Evolutionary conservation across 2,113 vertebrate genomes (phyloP).

Genomic region (Pteruthius melanotis): DNA sequence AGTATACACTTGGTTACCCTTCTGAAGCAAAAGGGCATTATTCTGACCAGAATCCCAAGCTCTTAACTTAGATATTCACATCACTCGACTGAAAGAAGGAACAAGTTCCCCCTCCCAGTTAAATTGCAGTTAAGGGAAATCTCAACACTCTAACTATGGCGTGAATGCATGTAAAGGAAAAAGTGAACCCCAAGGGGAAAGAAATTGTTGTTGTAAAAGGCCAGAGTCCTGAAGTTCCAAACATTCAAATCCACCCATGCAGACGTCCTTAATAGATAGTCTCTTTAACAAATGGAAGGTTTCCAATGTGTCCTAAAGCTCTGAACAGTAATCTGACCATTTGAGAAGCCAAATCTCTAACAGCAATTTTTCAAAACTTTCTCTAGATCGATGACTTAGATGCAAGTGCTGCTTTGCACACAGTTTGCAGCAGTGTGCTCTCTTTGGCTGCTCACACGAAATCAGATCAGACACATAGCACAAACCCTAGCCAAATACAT

Average conservation of each 20-base stretch:
- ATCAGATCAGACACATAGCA: neutral
- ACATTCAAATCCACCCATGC: neutral
- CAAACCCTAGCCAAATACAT: neutral
- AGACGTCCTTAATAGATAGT: neutral
- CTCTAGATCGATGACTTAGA: neutral
- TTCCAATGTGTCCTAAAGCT: neutral
- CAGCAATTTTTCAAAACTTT: neutral
- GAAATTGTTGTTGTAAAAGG: neutral
- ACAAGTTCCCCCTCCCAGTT: neutral
- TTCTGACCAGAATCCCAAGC: neutral
- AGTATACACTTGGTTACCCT: neutral
- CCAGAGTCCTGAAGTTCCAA: neutral
- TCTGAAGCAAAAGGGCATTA: neutral
- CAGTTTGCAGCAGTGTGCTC: neutral
- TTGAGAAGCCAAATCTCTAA: neutral
- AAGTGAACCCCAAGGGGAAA: neutral
- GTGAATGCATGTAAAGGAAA: neutral
- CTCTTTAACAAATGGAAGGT: neutral
- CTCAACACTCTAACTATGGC: neutral
- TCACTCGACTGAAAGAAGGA: neutral
- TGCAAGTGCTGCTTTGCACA: neutral
- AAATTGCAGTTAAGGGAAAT: neutral
- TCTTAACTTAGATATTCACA: neutral
- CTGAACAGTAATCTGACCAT: neutral
- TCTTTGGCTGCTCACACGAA: neutral